Evolutionary conservation across 1,140 invertebrate genomes (phyloP).

Genomic region (Magallana gigas): DNA sequence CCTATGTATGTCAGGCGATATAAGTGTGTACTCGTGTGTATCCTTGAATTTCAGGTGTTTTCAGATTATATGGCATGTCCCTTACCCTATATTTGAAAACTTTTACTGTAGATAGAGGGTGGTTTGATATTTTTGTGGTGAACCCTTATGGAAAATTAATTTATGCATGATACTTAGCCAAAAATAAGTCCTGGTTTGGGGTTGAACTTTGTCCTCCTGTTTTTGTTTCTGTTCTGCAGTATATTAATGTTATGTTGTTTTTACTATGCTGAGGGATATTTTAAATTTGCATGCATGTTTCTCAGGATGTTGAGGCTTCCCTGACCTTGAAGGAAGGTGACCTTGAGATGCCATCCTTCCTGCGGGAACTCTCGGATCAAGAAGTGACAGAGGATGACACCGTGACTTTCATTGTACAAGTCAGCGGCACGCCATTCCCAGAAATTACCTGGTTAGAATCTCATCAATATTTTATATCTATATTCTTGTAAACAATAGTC

Average conservation of each 20-base stretch:
- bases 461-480: background rate
- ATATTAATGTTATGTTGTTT: background rate
- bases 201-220: background rate
- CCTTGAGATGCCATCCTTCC: constrained; percentile 66
- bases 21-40: background rate
- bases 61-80: background rate
- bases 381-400: constrained; percentile 75
- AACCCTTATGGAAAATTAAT: background rate
- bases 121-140: constrained; percentile 23
- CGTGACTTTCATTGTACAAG: constrained; percentile 78
- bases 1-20: background rate
- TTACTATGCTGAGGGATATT: background rate
- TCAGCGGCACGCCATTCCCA: constrained; percentile 75
- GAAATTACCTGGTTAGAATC: constrained; percentile 75
- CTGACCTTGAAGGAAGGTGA: constrained; percentile 64
- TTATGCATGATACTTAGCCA: background rate
- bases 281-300: background rate
- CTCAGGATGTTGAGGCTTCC: constrained; percentile 18
- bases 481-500: background rate
- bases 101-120: background rate
- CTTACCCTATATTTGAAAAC: background rate
- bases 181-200: background rate
- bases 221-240: background rate
- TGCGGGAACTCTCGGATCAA: constrained; percentile 67
- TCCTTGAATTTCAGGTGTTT: constrained; percentile 2